Evolutionary conservation across 1,140 invertebrate genomes (phyloP), one percentile per base, ranked within the genome.

Genomic region (Eueides isabella): DNA sequence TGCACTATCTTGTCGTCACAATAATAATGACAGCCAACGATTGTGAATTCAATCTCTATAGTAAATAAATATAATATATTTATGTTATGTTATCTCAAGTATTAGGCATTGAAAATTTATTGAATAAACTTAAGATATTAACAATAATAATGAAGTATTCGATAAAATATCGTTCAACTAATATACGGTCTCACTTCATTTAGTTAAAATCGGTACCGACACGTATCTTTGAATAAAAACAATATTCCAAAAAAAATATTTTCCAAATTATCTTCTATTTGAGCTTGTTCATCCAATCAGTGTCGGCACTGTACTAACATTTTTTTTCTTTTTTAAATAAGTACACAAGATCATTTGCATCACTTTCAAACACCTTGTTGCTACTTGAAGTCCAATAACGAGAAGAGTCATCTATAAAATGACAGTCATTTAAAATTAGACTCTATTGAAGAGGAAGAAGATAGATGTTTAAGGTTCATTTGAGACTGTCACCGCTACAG

Each of bases 401-500:
- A 88, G 86, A 89, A 90, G 87, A 91, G 85, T 90, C 85, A 85
- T 82, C 83, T 79, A 81, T 55, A 14, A 7, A 11, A 26, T 4
- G 2, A 4, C 23, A 23, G 48, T 12, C 48, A 76, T 85, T 76
- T 79, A 62, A 90, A 71, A 85, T 77, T 79, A 74, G 71, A 86
- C 88, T 85, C 81, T 92, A 87, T 88, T 71, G 41, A 71, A 67
- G 75, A 23, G 67, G 29, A 65, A 71, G 75, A 85, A 78, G 82
- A 81, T 65, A 44, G 62, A 81, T 78, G 63, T 87, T 85, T 74
- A 71, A 78, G 72, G 85, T 87, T 82, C 85, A 88, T 89, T 83
- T 86, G 84, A 83, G 89, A 91, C 92, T 91, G 88, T 90, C 90
- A 92, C 89, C 83, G 85, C 81, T 81, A 87, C 86, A 91, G 83